Percentiles rank a stretch among this genome's conserved stretches.
These are phyloP conservation scores for Suncus etruscus DNA, from an alignment of 2,113 vertebrate species.

Conservation along the genomic window DNA sequence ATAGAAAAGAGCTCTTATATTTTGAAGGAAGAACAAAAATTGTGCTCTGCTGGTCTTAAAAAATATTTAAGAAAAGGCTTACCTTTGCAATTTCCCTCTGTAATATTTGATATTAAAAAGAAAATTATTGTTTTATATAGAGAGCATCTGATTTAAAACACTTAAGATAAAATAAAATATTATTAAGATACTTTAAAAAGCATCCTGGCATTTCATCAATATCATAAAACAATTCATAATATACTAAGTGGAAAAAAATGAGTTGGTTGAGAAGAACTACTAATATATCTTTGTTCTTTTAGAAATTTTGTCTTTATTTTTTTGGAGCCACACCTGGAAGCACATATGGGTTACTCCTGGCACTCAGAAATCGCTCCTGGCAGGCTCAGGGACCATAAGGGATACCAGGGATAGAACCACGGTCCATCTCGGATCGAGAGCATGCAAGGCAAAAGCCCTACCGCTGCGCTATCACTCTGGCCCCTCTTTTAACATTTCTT, in stretches of 20 bases:
- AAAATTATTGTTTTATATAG: background rate
- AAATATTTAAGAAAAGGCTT: background rate
- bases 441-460: no score
- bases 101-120: background rate
- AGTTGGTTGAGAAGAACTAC: constrained; percentile 25
- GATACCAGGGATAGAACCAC: no score
- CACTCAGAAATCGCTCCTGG: no score
- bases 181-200: background rate
- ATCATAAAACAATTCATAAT: constrained; percentile 30
- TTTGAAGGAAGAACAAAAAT: background rate
- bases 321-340: no score
- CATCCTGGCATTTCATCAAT: constrained; percentile 14
- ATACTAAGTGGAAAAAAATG: constrained; percentile 36
- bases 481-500: constrained; percentile 47
- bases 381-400: no score
- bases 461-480: no score
- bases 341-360: no score
- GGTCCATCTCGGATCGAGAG: no score
- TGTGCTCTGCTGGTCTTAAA: background rate
- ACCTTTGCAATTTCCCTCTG: background rate
- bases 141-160: constrained; percentile 20
- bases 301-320: background rate
- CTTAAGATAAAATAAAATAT: constrained; percentile 20
- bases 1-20: background rate
- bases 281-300: constrained; percentile 31